Base-by-base conservation (phyloP, 1,140 invertebrate species). In the Fopius arisanus region DNA sequence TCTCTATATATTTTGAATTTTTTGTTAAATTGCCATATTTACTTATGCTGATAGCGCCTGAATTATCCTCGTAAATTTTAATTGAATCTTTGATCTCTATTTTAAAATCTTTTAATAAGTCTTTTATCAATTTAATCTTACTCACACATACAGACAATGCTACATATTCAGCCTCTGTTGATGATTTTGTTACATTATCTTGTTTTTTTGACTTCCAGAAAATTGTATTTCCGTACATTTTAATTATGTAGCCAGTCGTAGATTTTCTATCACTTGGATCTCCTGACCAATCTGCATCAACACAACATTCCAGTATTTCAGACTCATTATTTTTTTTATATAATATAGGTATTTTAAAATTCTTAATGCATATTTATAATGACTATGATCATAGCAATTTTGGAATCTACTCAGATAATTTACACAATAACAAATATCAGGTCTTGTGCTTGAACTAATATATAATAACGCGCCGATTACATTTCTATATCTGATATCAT, bases 241-340 rank as follows among this genome's bases (percentile, higher is more conserved):
- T 37, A 10, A 77, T 70, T 14, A 65, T 54, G 37, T 51, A 78
- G 10, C 78, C 77, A 26, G 29, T 77, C 21, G 75, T 78, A 26
- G 73, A 75, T 66, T 77, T 80, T 40, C 77, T 59, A 19, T 75
- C 67, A 19, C 66, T 37, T 5, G 41, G 70, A 59, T 77, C 77
- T 41, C 68, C 77, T 33, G 77, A 77, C 14, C 65, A 78, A 37
- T 80, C 76, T 12, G 77, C 41, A 72, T 80, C 79, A 12, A 75
- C 73, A 41, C 59, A 78, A 31, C 73, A 73, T 14, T 71, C 66
- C 2, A 78, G 14, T 43, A 29, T 68, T 10, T 75, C 73, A 7
- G 10, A 14, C 23, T 66, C 66, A 10, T 72, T 1, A 72, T 23
- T 26, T 72, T 62, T 72, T 67, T 72, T 4, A 62, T 72, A 48